Conservation (phyloP, 2,797 vertebrate genomes). For the Salarias fasciatus region DNA sequence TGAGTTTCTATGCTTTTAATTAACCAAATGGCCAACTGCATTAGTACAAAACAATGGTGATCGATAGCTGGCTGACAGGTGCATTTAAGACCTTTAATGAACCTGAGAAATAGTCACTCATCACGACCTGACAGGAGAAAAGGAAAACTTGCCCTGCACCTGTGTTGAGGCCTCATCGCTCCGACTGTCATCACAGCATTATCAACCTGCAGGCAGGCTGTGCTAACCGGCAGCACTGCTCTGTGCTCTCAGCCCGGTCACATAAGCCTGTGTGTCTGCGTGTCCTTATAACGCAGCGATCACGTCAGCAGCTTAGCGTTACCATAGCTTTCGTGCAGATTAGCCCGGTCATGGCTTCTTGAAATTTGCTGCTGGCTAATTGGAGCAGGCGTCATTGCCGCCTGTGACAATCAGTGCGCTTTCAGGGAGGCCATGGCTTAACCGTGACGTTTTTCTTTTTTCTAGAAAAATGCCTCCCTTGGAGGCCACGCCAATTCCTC, state of each 20-base stretch:
- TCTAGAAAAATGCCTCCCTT: constrained; percentile 15
- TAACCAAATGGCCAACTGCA: not conserved
- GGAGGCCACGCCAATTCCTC: constrained; percentile 28
- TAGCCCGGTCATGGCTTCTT: not conserved
- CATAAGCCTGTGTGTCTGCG: not conserved
- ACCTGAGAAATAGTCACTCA: constrained; percentile 1
- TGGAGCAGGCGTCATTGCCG: not conserved
- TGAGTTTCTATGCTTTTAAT: not conserved
- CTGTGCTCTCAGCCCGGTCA: constrained; percentile 8
- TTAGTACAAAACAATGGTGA: constrained; percentile 4
- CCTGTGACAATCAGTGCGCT: not conserved
- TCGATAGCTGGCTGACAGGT: not conserved
- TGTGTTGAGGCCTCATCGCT: constrained; percentile 1
- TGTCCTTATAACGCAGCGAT: not conserved
- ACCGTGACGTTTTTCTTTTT: constrained; percentile 20
- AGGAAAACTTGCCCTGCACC: not conserved
- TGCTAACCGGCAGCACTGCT: not conserved
- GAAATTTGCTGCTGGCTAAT: constrained; percentile 4
- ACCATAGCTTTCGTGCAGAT: not conserved
- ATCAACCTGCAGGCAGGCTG: constrained; percentile 20
- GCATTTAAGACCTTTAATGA: not conserved
- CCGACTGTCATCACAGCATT: constrained; percentile 37
- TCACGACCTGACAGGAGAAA: constrained; percentile 11
- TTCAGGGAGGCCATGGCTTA: constrained; percentile 20
- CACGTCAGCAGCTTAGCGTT: constrained; percentile 5